phyloP scores from a whole-genome alignment of 2,888 invertebrate species.

The Tyria jacobaeae region DNA sequence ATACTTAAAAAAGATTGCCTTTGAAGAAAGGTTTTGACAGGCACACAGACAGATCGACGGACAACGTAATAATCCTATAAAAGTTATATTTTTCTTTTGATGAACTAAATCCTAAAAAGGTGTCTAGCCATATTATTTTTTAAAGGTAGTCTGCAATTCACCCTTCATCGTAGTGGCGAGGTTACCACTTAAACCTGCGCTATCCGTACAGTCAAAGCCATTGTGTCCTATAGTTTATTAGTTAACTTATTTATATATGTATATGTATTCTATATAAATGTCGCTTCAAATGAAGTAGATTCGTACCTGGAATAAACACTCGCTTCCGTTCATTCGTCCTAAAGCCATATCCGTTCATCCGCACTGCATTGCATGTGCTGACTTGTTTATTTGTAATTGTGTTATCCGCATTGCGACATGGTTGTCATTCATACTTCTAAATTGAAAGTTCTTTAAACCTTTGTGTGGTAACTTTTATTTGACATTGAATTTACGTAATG shows the following conservation, averaged over 20 bases:
- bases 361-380: slow-evolving; percentile 44
- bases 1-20: no score
- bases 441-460: slow-evolving; percentile 30
- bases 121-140: no score
- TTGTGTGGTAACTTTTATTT: not conserved
- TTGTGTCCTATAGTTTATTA: not conserved
- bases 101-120: no score
- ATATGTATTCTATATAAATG: not conserved
- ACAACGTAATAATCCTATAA: no score
- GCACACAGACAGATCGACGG: no score
- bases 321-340: slow-evolving; percentile 23
- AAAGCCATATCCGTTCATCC: slow-evolving; percentile 49
- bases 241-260: no score
- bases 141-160: no score
- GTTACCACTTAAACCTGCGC: not conserved
- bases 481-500: not conserved
- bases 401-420: slow-evolving; percentile 55
- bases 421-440: slow-evolving; percentile 46
- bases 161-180: no score
- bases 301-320: slow-evolving; percentile 8
- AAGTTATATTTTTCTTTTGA: no score
- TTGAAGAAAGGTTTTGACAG: no score
- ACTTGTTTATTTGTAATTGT: slow-evolving; percentile 37
- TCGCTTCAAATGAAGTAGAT: slow-evolving; percentile 1
- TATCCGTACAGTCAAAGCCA: no score